phyloP scores from a whole-genome alignment of 2,113 vertebrate genomes.

The Passer montanus region DNA sequence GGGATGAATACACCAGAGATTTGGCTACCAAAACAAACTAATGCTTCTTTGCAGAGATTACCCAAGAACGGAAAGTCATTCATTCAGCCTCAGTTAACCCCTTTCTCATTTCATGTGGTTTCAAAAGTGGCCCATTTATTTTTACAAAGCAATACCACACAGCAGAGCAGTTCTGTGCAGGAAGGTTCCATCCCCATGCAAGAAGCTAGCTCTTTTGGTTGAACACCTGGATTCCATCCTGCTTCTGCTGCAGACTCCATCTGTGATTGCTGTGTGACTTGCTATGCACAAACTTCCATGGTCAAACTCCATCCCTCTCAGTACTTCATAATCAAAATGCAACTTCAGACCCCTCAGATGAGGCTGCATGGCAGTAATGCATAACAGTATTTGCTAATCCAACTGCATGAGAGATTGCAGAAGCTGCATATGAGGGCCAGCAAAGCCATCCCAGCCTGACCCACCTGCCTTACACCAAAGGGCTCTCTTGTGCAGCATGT shows the following conservation, averaged over 20 bases:
- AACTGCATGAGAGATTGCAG: neutral
- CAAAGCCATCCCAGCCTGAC: neutral
- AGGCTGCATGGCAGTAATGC: fast-evolving
- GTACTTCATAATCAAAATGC: neutral
- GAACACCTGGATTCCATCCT: neutral
- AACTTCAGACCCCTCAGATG: neutral
- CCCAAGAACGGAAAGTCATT: neutral
- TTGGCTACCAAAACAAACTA: neutral
- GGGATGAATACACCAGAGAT: neutral
- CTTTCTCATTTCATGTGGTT: neutral
- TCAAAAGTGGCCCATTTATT: neutral
- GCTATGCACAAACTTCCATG: neutral
- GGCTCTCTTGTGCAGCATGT: neutral
- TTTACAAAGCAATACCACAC: neutral
- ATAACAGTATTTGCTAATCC: neutral
- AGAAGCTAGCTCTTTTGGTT: neutral
- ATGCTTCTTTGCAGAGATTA: neutral
- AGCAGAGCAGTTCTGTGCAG: neutral
- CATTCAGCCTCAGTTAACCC: neutral
- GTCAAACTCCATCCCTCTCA: neutral
- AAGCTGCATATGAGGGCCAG: neutral
- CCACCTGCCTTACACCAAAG: neutral
- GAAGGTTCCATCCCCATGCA: neutral
- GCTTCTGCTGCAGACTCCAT: neutral
- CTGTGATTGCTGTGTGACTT: no score